These are phyloP conservation scores for Chironomus tepperi DNA, from an alignment of 1,140 invertebrate species.

Conservation along the genomic window DNA sequence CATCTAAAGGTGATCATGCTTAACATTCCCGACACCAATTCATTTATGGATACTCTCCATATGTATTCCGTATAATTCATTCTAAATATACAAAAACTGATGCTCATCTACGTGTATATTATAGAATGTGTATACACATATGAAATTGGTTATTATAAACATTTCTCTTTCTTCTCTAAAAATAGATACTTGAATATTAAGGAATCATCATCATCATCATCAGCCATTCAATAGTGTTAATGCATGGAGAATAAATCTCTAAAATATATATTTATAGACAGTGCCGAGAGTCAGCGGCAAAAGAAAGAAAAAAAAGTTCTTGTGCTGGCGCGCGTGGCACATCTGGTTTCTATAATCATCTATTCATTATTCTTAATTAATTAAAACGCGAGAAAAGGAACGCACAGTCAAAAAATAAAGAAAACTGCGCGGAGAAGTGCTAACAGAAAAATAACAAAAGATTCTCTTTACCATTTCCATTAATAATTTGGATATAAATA, in stretches of 20 bases:
- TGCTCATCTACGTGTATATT: no score
- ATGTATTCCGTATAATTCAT: no score
- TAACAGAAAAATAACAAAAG: not conserved
- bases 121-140: no score
- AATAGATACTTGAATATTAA: not conserved
- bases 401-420: no score
- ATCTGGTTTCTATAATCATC: conserved; percentile 23
- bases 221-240: not conserved
- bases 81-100: no score
- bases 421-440: not conserved
- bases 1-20: no score
- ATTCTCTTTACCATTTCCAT: not conserved
- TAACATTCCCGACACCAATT: no score
- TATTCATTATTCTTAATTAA: conserved; percentile 23
- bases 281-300: not conserved
- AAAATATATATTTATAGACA: not conserved
- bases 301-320: not conserved
- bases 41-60: no score
- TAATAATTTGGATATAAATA: conserved; percentile 10
- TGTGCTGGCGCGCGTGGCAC: not conserved
- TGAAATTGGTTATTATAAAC: not conserved
- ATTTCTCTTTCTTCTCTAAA: conserved; percentile 1
- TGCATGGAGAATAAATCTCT: not conserved
- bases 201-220: no score
- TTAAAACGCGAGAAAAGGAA: conserved; percentile 3